Conservation (phyloP, 30 jellyfish, hydroid and myxozoan genomes). For the Hydractinia symbiolongicarpus region DNA sequence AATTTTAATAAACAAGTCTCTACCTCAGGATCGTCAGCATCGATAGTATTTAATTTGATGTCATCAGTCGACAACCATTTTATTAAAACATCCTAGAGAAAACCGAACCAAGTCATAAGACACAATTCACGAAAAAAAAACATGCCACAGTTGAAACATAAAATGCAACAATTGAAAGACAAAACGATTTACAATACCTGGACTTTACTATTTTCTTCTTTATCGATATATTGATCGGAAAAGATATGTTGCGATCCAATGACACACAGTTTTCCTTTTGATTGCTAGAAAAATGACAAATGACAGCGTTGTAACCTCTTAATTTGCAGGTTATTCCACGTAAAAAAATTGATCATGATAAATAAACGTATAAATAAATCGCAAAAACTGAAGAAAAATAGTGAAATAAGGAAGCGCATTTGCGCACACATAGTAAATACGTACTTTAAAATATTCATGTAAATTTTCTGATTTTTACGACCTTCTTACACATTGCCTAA, state of each 20-base stretch:
- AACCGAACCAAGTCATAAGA: background rate
- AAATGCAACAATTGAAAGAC: background rate
- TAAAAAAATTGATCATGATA: background rate
- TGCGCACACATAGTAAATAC: too few relatives aligned
- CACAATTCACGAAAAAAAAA: background rate
- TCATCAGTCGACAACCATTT: slow-evolving; percentile 77
- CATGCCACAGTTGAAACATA: background rate
- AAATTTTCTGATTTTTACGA: background rate
- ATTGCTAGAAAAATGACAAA: slow-evolving; percentile 26
- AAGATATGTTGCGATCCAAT: slow-evolving; percentile 83
- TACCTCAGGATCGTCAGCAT: slow-evolving; percentile 98
- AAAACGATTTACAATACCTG: slow-evolving; percentile 41
- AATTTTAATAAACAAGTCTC: too few relatives aligned
- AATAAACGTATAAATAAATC: background rate
- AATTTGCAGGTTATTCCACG: background rate
- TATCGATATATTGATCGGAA: slow-evolving; percentile 84
- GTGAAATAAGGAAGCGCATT: background rate
- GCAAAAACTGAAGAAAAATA: background rate
- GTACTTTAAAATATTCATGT: too few relatives aligned
- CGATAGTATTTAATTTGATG: slow-evolving; percentile 65
- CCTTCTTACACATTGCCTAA: background rate
- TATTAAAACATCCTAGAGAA: slow-evolving; percentile 59
- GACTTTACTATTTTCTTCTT: slow-evolving; percentile 83
- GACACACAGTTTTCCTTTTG: slow-evolving; percentile 74
- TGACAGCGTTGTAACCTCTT: background rate